These are phyloP conservation scores for Listronotus oregonensis DNA, from an alignment of 1,140 invertebrate genomes.

Conservation along the genomic window DNA sequence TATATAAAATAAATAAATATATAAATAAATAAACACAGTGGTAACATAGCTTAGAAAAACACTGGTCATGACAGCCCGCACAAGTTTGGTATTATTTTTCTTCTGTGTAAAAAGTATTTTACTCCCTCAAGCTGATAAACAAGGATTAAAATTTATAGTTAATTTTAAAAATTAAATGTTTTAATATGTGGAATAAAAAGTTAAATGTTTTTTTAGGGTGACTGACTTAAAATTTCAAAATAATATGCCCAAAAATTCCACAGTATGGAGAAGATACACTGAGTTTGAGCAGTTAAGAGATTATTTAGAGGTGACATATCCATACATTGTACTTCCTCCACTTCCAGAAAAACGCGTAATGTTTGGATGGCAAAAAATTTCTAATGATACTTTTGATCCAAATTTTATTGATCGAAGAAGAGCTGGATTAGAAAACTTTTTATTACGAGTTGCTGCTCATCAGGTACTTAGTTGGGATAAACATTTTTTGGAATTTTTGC, in stretches of 20 bases:
- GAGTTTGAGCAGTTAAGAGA: constrained; percentile 82
- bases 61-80: too few species aligned
- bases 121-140: too few species aligned
- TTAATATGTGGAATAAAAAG: too few species aligned
- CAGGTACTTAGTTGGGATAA: constrained; percentile 74
- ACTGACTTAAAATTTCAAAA: constrained; percentile 71
- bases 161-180: too few species aligned
- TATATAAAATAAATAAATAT: too few species aligned
- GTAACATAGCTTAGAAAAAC: too few species aligned
- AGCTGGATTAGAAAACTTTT: constrained; percentile 81
- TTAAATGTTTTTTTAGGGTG: constrained; percentile 53
- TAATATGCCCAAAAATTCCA: constrained; percentile 66
- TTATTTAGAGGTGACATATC: constrained; percentile 78
- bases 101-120: too few species aligned
- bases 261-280: constrained; percentile 81
- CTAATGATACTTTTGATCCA: constrained; percentile 81
- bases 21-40: too few species aligned
- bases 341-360: constrained; percentile 81
- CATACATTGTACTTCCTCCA: constrained; percentile 77
- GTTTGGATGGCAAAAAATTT: constrained; percentile 79
- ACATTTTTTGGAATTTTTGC: constrained; percentile 76
- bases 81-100: too few species aligned
- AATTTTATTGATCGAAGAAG: constrained; percentile 82
- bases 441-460: constrained; percentile 76
- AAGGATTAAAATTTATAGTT: too few species aligned